These are phyloP conservation scores for Acrossocheilus wenchowensis DNA, from an alignment of 2,797 vertebrate genomes.

Conservation along the genomic window DNA sequence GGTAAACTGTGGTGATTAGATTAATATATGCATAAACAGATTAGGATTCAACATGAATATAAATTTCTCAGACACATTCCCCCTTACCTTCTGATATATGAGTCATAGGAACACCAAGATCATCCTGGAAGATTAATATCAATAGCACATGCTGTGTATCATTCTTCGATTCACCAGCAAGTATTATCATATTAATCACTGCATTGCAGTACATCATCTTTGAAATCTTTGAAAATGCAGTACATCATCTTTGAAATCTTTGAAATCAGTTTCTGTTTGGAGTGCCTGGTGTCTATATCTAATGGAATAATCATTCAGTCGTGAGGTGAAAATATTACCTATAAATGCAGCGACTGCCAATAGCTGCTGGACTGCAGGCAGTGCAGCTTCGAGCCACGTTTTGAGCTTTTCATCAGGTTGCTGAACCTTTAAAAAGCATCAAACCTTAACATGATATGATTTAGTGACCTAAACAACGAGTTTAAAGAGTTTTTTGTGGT, in stretches of 20 bases:
- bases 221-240: slow-evolving; percentile 4
- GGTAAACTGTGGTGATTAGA: slow-evolving; percentile 43
- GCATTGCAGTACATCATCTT: slow-evolving; percentile 4
- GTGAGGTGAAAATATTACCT: slow-evolving; percentile 7
- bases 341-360: not conserved
- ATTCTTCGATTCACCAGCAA: slow-evolving; percentile 23
- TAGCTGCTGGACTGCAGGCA: not conserved
- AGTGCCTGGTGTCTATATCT: not conserved
- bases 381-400: not conserved
- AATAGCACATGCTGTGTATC: not conserved
- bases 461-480: not conserved
- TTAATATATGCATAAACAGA: slow-evolving; percentile 45
- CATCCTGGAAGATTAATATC: not conserved
- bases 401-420: not conserved
- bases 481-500: not conserved
- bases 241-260: not conserved
- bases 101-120: not conserved
- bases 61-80: slow-evolving; percentile 13
- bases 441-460: not conserved
- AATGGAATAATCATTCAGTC: not conserved
- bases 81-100: not conserved
- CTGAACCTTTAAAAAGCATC: not conserved
- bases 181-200: not conserved
- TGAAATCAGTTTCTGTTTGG: not conserved
- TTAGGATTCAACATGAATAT: slow-evolving; percentile 44